phyloP scores from a whole-genome alignment of 2,113 vertebrate species.

The Pitta sordida region DNA sequence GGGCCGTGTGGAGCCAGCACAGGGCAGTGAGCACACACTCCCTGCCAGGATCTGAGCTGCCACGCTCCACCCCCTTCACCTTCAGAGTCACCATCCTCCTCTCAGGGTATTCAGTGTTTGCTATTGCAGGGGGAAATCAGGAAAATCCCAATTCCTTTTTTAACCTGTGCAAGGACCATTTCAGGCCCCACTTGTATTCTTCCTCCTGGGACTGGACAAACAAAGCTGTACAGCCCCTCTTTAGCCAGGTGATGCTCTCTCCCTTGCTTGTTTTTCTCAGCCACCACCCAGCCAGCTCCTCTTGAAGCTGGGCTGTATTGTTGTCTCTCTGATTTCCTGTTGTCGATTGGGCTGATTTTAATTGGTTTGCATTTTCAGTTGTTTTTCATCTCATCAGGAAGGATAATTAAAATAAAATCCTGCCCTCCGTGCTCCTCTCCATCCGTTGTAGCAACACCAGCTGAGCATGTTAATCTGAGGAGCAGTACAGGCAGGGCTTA shows the following conservation, averaged over 20 bases:
- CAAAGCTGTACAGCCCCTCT: not conserved
- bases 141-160: not conserved
- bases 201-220: not conserved
- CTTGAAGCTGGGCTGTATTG: not conserved
- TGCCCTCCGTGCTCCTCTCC: not conserved
- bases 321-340: not conserved
- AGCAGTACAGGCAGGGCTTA: not conserved
- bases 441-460: not conserved
- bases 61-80: accelerated
- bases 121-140: not conserved
- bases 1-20: not conserved
- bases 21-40: not conserved
- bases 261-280: not conserved
- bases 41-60: not conserved
- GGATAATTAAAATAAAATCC: conserved; percentile 9
- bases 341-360: not conserved
- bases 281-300: not conserved
- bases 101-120: not conserved
- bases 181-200: not conserved
- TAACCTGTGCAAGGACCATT: not conserved
- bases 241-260: not conserved
- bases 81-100: not conserved
- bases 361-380: conserved; percentile 20
- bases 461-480: not conserved
- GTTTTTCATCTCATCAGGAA: conserved; percentile 38